Evolutionary conservation across 37 sponge, comb jelly and placozoan species (phyloP).

Genomic region (Bolinopsis microptera): DNA sequence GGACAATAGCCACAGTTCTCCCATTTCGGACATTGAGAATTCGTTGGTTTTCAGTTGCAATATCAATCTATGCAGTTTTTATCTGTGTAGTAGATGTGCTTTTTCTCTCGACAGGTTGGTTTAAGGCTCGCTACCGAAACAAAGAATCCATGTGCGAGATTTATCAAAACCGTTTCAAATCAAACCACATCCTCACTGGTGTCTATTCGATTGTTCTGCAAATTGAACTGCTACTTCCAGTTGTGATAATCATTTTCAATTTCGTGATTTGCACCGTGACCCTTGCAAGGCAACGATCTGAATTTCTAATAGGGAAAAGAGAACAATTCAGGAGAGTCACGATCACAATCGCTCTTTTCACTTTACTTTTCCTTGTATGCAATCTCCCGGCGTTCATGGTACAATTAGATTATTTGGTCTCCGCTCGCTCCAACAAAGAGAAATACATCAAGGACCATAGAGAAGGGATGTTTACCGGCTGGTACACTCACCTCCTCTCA

Average conservation of each 20-base stretch:
- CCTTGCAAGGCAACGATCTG: background rate
- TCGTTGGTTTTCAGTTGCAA: background rate
- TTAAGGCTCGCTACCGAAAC: background rate
- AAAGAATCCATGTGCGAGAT: background rate
- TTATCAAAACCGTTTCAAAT: background rate
- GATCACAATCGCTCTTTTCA: background rate
- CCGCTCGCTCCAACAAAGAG: background rate
- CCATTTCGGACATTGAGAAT: background rate
- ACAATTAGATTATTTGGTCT: background rate
- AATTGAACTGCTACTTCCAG: background rate
- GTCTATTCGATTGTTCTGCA: background rate
- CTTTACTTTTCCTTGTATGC: background rate
- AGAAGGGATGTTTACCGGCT: background rate
- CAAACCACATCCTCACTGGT: background rate
- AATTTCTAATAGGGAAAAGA: too few species aligned
- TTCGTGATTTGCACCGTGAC: background rate
- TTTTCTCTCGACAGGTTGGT: background rate
- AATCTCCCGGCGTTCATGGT: background rate
- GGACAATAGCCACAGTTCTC: background rate
- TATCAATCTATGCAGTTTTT: background rate
- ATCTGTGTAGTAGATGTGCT: background rate
- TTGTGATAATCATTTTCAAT: background rate
- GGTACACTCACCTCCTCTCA: background rate
- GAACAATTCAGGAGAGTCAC: background rate
- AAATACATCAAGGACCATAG: background rate